Percentiles rank a stretch among this genome's conserved stretches.
Evolutionary conservation across 2,888 invertebrate species (phyloP).

Genomic region (Mesoligia furuncula): DNA sequence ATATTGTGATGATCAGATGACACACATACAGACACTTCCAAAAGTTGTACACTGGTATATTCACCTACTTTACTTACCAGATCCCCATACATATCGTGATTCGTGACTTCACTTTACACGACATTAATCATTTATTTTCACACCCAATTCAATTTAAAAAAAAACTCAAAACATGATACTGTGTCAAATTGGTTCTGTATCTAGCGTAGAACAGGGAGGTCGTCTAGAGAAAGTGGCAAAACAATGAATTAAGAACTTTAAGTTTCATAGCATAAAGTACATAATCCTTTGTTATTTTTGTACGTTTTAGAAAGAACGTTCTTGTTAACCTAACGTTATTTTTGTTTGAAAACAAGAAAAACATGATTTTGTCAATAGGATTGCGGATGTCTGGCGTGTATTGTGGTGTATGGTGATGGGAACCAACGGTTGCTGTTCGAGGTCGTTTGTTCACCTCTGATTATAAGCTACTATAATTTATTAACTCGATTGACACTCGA

Average conservation of each 20-base stretch:
- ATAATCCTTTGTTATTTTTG: constrained; percentile 33
- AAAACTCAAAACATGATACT: constrained; percentile 59
- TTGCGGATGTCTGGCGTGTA: constrained; percentile 78
- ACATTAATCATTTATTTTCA: constrained; percentile 41
- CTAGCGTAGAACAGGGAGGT: constrained; percentile 58
- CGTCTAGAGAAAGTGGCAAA: constrained; percentile 32
- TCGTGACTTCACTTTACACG: constrained; percentile 50
- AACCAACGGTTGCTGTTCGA: constrained; percentile 77
- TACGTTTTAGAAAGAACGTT: constrained; percentile 35
- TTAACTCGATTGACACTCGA: constrained; percentile 35
- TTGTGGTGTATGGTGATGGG: constrained; percentile 75
- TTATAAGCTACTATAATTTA: constrained; percentile 44
- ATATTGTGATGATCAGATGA: constrained; percentile 10
- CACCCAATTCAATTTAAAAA: constrained; percentile 41
- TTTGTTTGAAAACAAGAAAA: constrained; percentile 77
- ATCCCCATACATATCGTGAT: constrained; percentile 24
- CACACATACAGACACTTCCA: constrained; percentile 17
- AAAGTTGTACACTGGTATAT: constrained; percentile 18
- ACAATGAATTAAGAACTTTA: constrained; percentile 28
- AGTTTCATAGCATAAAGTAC: constrained; percentile 13
- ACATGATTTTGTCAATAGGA: constrained; percentile 74
- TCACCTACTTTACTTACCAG: constrained; percentile 27
- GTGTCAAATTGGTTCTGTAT: constrained; percentile 62
- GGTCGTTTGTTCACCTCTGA: constrained; percentile 84
- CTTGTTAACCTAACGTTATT: constrained; percentile 68